phyloP scores from a whole-genome alignment of 2,888 invertebrate genomes.

The Polylopha cassiicola region DNA sequence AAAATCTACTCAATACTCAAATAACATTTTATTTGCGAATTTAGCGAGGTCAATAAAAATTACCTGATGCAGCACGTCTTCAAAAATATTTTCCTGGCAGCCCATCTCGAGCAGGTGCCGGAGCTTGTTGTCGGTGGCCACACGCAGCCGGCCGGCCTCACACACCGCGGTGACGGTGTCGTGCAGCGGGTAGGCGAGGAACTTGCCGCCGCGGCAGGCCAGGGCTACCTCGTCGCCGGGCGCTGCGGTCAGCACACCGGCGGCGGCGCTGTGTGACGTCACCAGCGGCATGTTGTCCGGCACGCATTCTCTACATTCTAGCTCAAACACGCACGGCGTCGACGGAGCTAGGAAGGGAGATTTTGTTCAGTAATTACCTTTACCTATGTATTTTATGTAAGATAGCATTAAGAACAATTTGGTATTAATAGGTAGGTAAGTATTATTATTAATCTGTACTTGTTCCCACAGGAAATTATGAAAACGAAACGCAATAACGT shows the following conservation, averaged over 20 bases:
- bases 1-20: no score
- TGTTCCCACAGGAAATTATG: no score
- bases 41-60: background rate
- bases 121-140: slow-evolving; percentile 39
- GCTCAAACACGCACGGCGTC: slow-evolving; percentile 63
- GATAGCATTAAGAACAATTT: no score
- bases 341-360: no score
- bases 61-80: slow-evolving; percentile 63
- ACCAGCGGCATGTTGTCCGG: slow-evolving; percentile 69
- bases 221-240: slow-evolving; percentile 49
- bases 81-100: slow-evolving; percentile 64
- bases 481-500: no score
- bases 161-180: no score
- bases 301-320: slow-evolving; percentile 61
- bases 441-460: no score
- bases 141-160: slow-evolving; percentile 45
- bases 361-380: no score
- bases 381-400: no score
- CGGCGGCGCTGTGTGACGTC: slow-evolving; percentile 50
- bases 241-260: slow-evolving; percentile 33
- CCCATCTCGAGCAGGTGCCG: slow-evolving; percentile 60
- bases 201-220: slow-evolving; percentile 52
- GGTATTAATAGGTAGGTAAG: no score
- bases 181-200: slow-evolving; percentile 51
- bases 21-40: no score